A percentile compares a stretch with the other conserved stretches of the same genome.
These are phyloP conservation scores for Spialia ferax DNA, from an alignment of 2,888 invertebrate species.

Conservation along the genomic window DNA sequence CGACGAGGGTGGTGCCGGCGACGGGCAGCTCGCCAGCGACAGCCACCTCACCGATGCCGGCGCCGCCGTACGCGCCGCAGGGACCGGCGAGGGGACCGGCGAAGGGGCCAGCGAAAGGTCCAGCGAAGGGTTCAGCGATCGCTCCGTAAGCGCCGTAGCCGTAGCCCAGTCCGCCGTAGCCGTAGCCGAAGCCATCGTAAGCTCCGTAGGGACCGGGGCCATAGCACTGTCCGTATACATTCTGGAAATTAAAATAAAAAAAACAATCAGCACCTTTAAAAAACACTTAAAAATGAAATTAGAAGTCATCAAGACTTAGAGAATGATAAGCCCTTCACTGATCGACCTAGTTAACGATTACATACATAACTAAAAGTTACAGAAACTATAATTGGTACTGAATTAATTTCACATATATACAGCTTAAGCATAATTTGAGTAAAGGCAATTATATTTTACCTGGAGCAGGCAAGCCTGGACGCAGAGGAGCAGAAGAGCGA, in stretches of 20 bases:
- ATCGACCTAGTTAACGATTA: no score
- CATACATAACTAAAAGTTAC: no score
- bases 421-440: no score
- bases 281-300: no score
- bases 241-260: background rate
- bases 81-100: slow-evolving; percentile 16
- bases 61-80: slow-evolving; percentile 50
- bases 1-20: slow-evolving; percentile 51
- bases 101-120: slow-evolving; percentile 23
- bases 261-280: background rate
- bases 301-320: no score
- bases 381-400: no score
- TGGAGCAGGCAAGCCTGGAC: slow-evolving; percentile 56
- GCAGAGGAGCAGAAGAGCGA: slow-evolving; percentile 52
- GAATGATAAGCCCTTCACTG: no score
- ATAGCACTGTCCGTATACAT: slow-evolving; percentile 34
- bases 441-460: slow-evolving; percentile 48
- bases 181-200: slow-evolving; percentile 22
- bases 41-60: slow-evolving; percentile 47
- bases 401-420: no score
- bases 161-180: background rate
- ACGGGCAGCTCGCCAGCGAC: slow-evolving; percentile 50
- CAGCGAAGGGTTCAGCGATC: slow-evolving; percentile 23
- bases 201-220: slow-evolving; percentile 40
- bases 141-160: slow-evolving; percentile 28